Conservation (phyloP, 1,140 invertebrate species). For the Drosophila pseudoananassae region DNA sequence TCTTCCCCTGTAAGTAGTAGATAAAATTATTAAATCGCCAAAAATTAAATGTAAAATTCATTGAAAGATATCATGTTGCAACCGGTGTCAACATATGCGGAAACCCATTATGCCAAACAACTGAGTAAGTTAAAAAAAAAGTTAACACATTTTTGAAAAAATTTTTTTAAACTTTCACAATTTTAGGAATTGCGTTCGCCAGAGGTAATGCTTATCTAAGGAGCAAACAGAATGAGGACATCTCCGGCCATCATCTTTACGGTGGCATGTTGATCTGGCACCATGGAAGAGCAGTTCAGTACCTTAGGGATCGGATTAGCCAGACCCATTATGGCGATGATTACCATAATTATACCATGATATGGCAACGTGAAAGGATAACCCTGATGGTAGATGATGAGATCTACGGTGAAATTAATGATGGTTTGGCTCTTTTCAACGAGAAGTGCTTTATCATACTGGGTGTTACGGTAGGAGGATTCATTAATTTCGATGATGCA, state of each 20-base stretch:
- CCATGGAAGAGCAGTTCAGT: constrained; percentile 27
- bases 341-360: constrained; percentile 87
- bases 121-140: constrained; percentile 49
- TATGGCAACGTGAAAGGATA: constrained; percentile 87
- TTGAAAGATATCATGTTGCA: constrained; percentile 68
- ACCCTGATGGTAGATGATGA: constrained; percentile 86
- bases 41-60: not conserved
- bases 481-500: constrained; percentile 66
- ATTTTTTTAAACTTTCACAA: too few relatives aligned
- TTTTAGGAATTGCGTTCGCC: constrained; percentile 60
- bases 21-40: not conserved
- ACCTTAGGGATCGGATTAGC: constrained; percentile 40
- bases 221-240: constrained; percentile 51
- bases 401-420: constrained; percentile 65
- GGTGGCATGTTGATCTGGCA: constrained; percentile 64
- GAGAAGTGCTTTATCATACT: constrained; percentile 72
- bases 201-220: constrained; percentile 54
- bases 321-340: constrained; percentile 85
- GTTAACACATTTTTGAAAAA: too few relatives aligned
- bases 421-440: constrained; percentile 49
- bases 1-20: constrained; percentile 61
- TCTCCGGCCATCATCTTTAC: constrained; percentile 60
- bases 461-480: constrained; percentile 75
- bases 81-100: constrained; percentile 64
- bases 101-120: constrained; percentile 65